Evolutionary conservation across 92 coral and sea anemone genomes (phyloP).

Genomic region (Parazoanthus atlanticus): DNA sequence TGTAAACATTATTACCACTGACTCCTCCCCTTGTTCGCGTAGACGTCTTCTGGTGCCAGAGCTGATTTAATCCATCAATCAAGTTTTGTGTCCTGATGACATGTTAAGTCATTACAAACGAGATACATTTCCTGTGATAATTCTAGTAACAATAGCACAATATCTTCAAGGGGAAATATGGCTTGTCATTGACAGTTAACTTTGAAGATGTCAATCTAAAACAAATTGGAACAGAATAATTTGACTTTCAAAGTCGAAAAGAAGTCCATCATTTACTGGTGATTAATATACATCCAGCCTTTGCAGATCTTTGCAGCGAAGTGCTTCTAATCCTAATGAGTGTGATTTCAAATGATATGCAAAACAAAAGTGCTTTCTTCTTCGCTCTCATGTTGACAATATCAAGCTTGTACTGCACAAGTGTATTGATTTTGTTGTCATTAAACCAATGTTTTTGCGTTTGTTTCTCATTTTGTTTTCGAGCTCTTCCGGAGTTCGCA

Average conservation of each 20-base stretch:
- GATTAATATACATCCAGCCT: neutral
- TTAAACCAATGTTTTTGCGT: neutral
- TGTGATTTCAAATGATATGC: neutral
- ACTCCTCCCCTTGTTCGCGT: neutral
- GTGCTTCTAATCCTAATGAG: neutral
- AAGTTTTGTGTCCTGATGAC: neutral
- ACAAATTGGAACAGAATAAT: constrained; percentile 1
- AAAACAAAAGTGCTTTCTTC: neutral
- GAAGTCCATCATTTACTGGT: neutral
- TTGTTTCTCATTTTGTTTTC: neutral
- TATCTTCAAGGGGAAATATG: constrained; percentile 14
- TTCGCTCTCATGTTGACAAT: neutral
- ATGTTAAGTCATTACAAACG: constrained; percentile 18
- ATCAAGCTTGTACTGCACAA: neutral
- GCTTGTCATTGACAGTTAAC: neutral
- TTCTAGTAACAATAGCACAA: constrained; percentile 1
- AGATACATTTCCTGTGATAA: constrained; percentile 36
- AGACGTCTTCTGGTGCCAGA: neutral
- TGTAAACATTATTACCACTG: neutral
- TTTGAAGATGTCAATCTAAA: constrained; percentile 2
- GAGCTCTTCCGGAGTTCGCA: neutral
- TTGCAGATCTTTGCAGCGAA: too few species aligned
- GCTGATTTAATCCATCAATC: neutral
- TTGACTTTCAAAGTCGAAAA: neutral
- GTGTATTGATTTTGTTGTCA: neutral